Conservation (phyloP, 2,888 invertebrate genomes). For the Nebria brevicollis region DNA sequence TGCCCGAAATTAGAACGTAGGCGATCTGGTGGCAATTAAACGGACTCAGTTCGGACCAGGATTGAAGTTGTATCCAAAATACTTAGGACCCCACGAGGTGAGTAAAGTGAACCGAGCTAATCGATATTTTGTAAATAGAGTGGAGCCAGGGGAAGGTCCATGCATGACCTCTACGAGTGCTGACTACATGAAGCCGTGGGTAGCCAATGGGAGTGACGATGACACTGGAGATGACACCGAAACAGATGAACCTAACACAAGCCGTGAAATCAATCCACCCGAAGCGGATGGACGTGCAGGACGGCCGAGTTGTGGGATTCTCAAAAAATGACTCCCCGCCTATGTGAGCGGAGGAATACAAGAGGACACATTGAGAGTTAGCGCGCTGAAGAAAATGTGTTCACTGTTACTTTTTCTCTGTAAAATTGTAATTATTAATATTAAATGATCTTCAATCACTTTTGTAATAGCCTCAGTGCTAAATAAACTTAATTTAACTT, state of each 20-base stretch:
- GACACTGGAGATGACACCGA: background rate
- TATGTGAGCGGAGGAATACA: too few species aligned
- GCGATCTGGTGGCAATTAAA: conserved; percentile 56
- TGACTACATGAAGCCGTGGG: conserved; percentile 53
- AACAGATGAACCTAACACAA: background rate
- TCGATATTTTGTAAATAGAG: conserved; percentile 51
- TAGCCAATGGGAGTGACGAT: background rate
- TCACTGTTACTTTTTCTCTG: too few species aligned
- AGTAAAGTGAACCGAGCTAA: conserved; percentile 53
- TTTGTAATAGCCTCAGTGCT: too few species aligned
- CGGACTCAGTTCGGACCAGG: too few species aligned
- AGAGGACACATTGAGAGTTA: too few species aligned
- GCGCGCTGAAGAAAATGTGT: too few species aligned
- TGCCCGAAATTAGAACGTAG: conserved; percentile 49
- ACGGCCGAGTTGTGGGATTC: conserved; percentile 20
- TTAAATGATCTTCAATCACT: too few species aligned
- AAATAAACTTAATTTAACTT: too few species aligned
- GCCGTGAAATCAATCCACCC: background rate
- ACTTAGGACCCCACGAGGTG: too few species aligned
- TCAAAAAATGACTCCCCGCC: too few species aligned
- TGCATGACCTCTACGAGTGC: conserved; percentile 46
- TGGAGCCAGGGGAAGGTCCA: background rate
- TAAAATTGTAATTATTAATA: too few species aligned
- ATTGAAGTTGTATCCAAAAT: too few species aligned
- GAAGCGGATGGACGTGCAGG: conserved; percentile 5